Conservation (phyloP, 2,797 vertebrate genomes). For the Synaphobranchus kaupii region DNA sequence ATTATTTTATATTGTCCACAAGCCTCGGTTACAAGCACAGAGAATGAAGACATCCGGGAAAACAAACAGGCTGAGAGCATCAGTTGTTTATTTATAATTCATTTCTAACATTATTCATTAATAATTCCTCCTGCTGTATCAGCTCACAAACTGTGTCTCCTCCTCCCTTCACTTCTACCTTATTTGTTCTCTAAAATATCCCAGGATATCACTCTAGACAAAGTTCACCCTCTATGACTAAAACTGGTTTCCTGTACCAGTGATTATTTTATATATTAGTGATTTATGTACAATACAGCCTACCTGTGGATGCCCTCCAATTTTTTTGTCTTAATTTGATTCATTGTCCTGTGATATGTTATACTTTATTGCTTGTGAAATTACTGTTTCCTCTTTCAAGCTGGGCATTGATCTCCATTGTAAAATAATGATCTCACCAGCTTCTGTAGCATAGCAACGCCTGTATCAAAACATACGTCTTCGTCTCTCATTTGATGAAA, state of each 20-base stretch:
- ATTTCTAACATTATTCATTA: too few relatives aligned
- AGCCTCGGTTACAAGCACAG: not conserved
- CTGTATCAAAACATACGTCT: not conserved
- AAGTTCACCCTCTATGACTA: not conserved
- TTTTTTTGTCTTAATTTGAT: not conserved
- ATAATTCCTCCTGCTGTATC: not conserved
- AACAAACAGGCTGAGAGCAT: not conserved
- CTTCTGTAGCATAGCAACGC: not conserved
- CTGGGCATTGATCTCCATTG: constrained; percentile 7
- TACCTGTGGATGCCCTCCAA: not conserved
- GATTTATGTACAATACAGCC: not conserved
- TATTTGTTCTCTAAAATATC: not conserved
- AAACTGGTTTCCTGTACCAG: not conserved
- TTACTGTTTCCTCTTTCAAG: constrained; percentile 8
- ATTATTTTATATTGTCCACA: not conserved
- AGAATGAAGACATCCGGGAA: not conserved
- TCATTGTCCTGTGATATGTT: not conserved
- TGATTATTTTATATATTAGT: not conserved
- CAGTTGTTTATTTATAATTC: too few relatives aligned
- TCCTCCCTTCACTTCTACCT: not conserved
- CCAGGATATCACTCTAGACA: not conserved
- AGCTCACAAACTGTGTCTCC: not conserved
- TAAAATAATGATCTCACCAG: not conserved
- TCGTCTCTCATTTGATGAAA: not conserved
- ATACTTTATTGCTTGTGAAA: not conserved